Evolutionary conservation across 1,140 invertebrate genomes (phyloP).

Genomic region (Drosophila nigrodunni): DNA sequence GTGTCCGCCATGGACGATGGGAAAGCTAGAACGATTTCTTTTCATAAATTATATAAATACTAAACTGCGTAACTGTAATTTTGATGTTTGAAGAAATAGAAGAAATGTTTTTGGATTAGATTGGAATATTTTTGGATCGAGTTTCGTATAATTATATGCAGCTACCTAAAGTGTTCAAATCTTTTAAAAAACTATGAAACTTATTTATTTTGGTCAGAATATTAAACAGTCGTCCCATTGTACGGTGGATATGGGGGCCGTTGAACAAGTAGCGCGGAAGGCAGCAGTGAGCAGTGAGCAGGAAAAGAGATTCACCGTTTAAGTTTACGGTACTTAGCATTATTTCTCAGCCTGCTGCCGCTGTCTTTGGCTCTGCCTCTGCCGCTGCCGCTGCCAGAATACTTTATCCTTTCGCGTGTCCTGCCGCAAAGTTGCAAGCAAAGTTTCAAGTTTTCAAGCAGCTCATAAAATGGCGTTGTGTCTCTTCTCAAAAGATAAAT

Average conservation of each 20-base stretch:
- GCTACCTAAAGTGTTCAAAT: too few relatives aligned
- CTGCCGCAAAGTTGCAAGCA: constrained; percentile 26
- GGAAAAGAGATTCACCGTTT: constrained; percentile 29
- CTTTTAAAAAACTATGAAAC: too few relatives aligned
- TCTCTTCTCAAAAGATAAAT: constrained; percentile 70
- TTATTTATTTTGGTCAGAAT: too few relatives aligned
- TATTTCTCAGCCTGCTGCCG: constrained; percentile 51
- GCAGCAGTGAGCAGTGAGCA: background rate
- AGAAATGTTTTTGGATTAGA: too few relatives aligned
- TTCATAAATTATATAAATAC: too few relatives aligned
- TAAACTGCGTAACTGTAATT: too few relatives aligned
- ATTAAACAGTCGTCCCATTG: too few relatives aligned
- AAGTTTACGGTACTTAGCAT: constrained; percentile 72
- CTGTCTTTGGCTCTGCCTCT: too few relatives aligned
- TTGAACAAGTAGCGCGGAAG: background rate
- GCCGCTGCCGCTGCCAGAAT: constrained; percentile 4
- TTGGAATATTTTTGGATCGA: too few relatives aligned
- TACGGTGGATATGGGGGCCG: background rate
- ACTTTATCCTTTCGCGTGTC: constrained; percentile 31
- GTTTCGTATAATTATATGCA: too few relatives aligned
- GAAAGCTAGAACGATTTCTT: too few relatives aligned
- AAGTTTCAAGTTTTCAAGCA: constrained; percentile 44
- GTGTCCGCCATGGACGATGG: background rate
- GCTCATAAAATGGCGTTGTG: constrained; percentile 47
- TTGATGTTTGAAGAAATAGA: too few relatives aligned